phyloP scores from a whole-genome alignment of 37 sponge, comb jelly and placozoan species.

The Chondrilla cf. caribensis region DNA sequence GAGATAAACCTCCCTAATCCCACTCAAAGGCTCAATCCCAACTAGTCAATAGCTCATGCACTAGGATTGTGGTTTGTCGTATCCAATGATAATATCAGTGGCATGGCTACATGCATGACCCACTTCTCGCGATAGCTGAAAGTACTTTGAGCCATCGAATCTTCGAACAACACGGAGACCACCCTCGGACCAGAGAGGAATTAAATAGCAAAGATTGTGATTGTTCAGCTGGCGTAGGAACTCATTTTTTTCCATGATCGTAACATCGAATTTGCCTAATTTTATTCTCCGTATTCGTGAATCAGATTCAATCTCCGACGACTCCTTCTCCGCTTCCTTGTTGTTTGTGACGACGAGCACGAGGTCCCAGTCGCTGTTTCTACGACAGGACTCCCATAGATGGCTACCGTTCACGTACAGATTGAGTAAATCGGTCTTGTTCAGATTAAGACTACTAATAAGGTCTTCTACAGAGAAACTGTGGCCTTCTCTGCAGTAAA shows the following conservation, averaged over 20 bases:
- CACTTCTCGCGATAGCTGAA: conserved; percentile 20
- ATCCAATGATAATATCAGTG: too few relatives aligned
- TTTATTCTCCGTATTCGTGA: conserved; percentile 46
- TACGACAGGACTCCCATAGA: conserved; percentile 57
- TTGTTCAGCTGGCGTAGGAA: conserved; percentile 18
- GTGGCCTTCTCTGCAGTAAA: not conserved
- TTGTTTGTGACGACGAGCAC: conserved; percentile 33
- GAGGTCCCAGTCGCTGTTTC: conserved; percentile 69
- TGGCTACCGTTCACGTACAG: conserved; percentile 66
- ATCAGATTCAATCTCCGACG: too few relatives aligned
- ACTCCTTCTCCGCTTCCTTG: not conserved
- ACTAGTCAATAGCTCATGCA: too few relatives aligned
- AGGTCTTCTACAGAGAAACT: not conserved
- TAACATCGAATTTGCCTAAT: conserved; percentile 39
- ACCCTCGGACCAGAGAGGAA: conserved; percentile 44
- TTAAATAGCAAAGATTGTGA: conserved; percentile 37
- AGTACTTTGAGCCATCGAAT: conserved; percentile 23
- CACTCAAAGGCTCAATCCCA: too few relatives aligned
- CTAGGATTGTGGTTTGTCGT: too few relatives aligned
- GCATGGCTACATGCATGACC: too few relatives aligned
- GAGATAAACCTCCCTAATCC: too few relatives aligned
- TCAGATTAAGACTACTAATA: conserved; percentile 24
- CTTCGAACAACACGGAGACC: conserved; percentile 17
- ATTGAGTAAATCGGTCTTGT: conserved; percentile 34
- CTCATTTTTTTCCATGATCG: conserved; percentile 39